These are phyloP conservation scores for Galeopsomyia nigrocyanea DNA, from an alignment of 2,888 invertebrate species.

Conservation along the genomic window DNA sequence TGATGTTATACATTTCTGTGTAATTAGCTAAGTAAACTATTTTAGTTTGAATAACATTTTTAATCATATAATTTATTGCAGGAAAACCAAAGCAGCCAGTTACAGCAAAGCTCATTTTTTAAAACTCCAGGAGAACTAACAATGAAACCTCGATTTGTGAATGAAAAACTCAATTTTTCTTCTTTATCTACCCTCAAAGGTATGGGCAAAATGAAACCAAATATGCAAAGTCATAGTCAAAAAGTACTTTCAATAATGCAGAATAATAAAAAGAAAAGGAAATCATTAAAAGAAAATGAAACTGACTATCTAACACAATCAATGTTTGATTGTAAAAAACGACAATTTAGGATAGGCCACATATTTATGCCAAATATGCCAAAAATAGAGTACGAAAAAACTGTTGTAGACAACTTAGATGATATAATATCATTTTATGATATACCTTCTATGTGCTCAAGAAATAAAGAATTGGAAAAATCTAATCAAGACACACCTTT, in stretches of 20 bases:
- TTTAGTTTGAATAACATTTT: slow-evolving; percentile 8
- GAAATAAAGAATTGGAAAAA: background rate
- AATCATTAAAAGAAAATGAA: background rate
- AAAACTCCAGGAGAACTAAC: slow-evolving; percentile 12
- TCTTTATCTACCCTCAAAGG: slow-evolving; percentile 17
- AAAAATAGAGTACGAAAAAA: background rate
- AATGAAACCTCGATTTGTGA: background rate
- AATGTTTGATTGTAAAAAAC: background rate
- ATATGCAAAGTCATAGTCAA: slow-evolving; percentile 18
- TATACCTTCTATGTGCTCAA: slow-evolving; percentile 33
- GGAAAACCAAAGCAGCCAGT: slow-evolving; percentile 6
- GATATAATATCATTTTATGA: slow-evolving; percentile 37
- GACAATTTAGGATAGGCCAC: background rate
- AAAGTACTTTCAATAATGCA: slow-evolving; percentile 31
- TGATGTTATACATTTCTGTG: no score
- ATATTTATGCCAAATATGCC: background rate
- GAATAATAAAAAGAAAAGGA: slow-evolving; percentile 2
- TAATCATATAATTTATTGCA: slow-evolving; percentile 10
- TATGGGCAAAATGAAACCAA: slow-evolving; percentile 18
- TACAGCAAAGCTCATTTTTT: slow-evolving; percentile 21
- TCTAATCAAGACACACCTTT: background rate
- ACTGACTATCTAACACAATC: background rate
- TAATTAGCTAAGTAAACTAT: background rate
- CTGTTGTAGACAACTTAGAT: slow-evolving; percentile 19
- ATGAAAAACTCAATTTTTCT: slow-evolving; percentile 22